Evolutionary conservation across 1,140 invertebrate species (phyloP), one percentile per base, ranked within the genome.

Genomic region (Zaprionus capensis): DNA sequence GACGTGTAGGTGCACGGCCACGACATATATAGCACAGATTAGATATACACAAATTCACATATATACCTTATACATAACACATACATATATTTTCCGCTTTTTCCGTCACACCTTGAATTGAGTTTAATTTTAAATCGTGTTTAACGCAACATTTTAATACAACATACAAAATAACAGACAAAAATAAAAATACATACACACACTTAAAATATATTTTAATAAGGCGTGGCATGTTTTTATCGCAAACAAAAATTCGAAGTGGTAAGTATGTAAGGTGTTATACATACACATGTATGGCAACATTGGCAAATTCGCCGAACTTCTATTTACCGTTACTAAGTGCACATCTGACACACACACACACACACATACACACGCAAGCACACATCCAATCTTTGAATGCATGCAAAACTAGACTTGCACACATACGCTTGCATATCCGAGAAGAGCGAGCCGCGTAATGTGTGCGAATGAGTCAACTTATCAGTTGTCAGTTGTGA

Each of bases 211-310:
- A 80, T 49, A 74, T 55, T 71, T 76, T 64, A 63, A 80, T 61
- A 83, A 80, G 67, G 72, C 78, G 38, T 80, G 68, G 51, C 61
- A 71, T 69, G 58, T 68, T 70, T 75, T 58, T 67, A 76, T 62
- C 70, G 56, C 69, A 72, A 83, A 59, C 53, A 55, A 62, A 83
- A 83, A 83, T 84, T 83, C 38, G 41, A 62, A 77, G 81, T 84
- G 62, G 75, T 77, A 73, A 63, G 81, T 84, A 41, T 22, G 7
- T 24, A 38, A 44, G 22, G 9, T 5, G 7, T 17, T 51, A 24
- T 12, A 26, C 12, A 22, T 22, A n/a, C 22, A 5, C 20, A 17
- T 34, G 51, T 64, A 58, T 34, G 71, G 71, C 57, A 73, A 69
- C 36, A 26, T 20, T 41, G 49, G 34, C 22, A 1, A 55, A 55